These are phyloP conservation scores for Nemotelus pantherinus DNA, from an alignment of 2,888 invertebrate species.

Conservation along the genomic window DNA sequence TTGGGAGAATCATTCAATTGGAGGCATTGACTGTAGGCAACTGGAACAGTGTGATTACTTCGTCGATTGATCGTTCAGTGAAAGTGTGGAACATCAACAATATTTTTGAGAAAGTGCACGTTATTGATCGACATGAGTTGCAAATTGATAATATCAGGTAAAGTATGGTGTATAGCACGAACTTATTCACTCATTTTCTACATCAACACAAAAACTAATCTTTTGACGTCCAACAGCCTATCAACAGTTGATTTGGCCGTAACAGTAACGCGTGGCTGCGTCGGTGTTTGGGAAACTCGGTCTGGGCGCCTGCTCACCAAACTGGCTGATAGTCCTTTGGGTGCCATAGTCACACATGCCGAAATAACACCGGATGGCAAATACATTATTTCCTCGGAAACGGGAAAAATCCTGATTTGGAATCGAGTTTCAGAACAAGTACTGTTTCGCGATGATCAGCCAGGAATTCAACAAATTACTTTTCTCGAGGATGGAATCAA, in stretches of 20 bases:
- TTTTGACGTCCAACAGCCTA: slow-evolving; percentile 67
- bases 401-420: slow-evolving; percentile 92
- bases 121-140: slow-evolving; percentile 93
- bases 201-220: neutral
- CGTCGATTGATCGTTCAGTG: slow-evolving; percentile 96
- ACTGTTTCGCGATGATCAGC: slow-evolving; percentile 79
- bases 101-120: slow-evolving; percentile 96
- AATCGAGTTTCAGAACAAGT: slow-evolving; percentile 78
- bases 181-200: neutral
- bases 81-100: slow-evolving; percentile 99
- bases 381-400: slow-evolving; percentile 88
- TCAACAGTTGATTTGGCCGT: slow-evolving; percentile 85
- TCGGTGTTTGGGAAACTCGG: slow-evolving; percentile 93
- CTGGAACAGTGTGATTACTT: slow-evolving; percentile 95
- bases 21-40: slow-evolving; percentile 86
- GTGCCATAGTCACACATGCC: slow-evolving; percentile 94
- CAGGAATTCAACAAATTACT: slow-evolving; percentile 64
- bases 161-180: neutral
- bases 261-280: slow-evolving; percentile 92
- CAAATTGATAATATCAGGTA: slow-evolving; percentile 93
- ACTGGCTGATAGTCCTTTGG: slow-evolving; percentile 89
- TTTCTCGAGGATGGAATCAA: slow-evolving; percentile 64
- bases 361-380: slow-evolving; percentile 86
- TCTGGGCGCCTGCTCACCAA: slow-evolving; percentile 86
- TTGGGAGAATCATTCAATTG: slow-evolving; percentile 93